These are phyloP conservation scores for Amia ocellicauda DNA, from an alignment of 2,113 vertebrate genomes.

Conservation along the genomic window DNA sequence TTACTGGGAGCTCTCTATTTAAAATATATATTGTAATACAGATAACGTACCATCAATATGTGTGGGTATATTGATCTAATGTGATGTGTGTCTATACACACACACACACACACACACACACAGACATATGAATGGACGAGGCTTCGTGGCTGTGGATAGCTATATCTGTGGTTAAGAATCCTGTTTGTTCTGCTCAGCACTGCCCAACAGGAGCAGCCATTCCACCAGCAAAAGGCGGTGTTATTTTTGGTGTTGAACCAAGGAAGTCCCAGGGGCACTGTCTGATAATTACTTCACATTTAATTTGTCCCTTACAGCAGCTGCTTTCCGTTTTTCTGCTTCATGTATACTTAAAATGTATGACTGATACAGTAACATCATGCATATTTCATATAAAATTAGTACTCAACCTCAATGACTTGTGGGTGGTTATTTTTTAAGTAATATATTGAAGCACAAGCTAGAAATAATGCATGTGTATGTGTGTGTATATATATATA, in stretches of 20 bases:
- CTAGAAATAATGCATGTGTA: neutral
- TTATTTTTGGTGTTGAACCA: constrained; percentile 25
- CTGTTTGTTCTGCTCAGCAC: neutral
- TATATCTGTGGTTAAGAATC: neutral
- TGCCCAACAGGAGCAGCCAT: constrained; percentile 8
- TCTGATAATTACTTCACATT: constrained; percentile 51
- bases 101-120: too few relatives aligned
- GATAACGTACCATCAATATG: too few relatives aligned
- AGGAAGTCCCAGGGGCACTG: constrained; percentile 35
- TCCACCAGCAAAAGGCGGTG: constrained; percentile 26
- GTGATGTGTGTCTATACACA: too few relatives aligned
- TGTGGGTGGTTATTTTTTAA: neutral
- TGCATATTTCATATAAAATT: constrained; percentile 4
- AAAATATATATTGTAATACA: too few relatives aligned
- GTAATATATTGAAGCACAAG: too few relatives aligned
- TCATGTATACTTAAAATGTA: constrained; percentile 3
- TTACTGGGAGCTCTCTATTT: neutral
- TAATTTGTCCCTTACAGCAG: constrained; percentile 48
- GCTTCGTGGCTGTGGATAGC: neutral
- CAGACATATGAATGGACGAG: neutral
- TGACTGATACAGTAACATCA: constrained; percentile 5
- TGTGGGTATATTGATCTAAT: too few relatives aligned
- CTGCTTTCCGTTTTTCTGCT: constrained; percentile 27
- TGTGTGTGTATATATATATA: neutral
- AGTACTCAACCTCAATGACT: neutral